phyloP scores from a whole-genome alignment of 1,140 invertebrate species.

The Formica exsecta region DNA sequence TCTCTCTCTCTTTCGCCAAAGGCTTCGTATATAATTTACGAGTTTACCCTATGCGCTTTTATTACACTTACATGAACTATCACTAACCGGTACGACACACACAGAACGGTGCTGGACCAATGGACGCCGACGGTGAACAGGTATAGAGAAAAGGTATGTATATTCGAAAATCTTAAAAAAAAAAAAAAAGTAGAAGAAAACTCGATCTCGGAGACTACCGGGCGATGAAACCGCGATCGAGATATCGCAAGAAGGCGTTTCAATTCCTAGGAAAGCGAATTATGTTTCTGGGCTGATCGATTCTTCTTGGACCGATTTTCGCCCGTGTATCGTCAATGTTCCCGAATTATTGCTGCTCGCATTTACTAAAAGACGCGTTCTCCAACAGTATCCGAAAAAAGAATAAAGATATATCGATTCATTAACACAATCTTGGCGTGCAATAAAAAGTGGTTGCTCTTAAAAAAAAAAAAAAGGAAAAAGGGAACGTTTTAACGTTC shows the following conservation, averaged over 20 bases:
- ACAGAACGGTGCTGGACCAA: constrained; percentile 64
- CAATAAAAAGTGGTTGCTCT: too few species aligned
- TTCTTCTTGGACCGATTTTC: neutral
- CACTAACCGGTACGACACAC: constrained; percentile 77
- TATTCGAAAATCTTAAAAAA: neutral
- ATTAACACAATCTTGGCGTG: too few species aligned
- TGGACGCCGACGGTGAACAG: constrained; percentile 48
- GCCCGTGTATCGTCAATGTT: neutral
- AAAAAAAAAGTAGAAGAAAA: neutral
- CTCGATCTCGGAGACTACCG: neutral
- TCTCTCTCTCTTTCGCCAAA: constrained; percentile 59
- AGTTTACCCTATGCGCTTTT: constrained; percentile 64
- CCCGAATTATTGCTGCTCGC: constrained; percentile 8
- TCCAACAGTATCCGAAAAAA: neutral
- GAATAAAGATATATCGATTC: neutral
- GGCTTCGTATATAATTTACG: constrained; percentile 61
- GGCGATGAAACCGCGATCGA: neutral
- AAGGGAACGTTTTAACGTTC: too few species aligned
- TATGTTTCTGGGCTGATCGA: neutral
- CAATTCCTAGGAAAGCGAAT: constrained; percentile 42
- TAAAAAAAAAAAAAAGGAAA: too few species aligned
- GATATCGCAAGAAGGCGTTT: neutral
- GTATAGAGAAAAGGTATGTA: neutral
- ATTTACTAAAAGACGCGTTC: constrained; percentile 1
- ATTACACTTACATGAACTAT: constrained; percentile 67